Conservation (phyloP, 2,113 vertebrate genomes). For the Perca fluviatilis region DNA sequence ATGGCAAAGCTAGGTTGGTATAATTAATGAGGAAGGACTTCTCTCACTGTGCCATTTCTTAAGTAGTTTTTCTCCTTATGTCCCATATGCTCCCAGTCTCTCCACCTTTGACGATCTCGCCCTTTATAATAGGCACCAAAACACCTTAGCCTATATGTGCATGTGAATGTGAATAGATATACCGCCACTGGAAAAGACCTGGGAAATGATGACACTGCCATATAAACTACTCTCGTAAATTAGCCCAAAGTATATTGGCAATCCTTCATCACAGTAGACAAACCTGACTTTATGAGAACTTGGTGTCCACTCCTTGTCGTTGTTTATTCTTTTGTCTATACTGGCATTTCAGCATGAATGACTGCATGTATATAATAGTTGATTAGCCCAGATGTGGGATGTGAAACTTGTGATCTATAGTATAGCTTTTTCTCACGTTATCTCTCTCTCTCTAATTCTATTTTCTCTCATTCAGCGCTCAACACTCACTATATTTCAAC, state of each 20-base stretch:
- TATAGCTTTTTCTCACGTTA: conserved; percentile 10
- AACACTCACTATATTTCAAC: conserved; percentile 39
- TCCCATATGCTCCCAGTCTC: neutral
- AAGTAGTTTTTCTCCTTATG: conserved; percentile 15
- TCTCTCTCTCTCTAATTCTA: neutral
- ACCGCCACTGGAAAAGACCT: conserved; percentile 9
- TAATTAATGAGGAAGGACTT: conserved; percentile 38
- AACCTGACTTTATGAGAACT: conserved; percentile 47
- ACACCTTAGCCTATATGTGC: neutral
- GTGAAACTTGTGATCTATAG: neutral
- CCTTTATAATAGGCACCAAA: conserved; percentile 5
- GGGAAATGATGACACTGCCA: conserved; percentile 38
- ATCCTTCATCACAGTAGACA: conserved; percentile 36
- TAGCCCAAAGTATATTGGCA: conserved; percentile 30
- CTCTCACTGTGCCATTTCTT: conserved; percentile 10
- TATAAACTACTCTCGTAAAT: conserved; percentile 24
- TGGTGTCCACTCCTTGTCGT: conserved; percentile 32
- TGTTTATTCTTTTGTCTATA: conserved; percentile 35
- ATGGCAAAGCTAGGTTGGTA: conserved; percentile 6
- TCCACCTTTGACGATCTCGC: conserved; percentile 1
- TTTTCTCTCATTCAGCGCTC: conserved; percentile 24
- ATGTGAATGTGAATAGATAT: conserved; percentile 19
- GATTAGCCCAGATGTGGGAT: neutral
- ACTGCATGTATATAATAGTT: conserved; percentile 19
- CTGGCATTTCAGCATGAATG: conserved; percentile 2